A percentile compares a stretch with the other conserved stretches of the same genome.
phyloP scores from a whole-genome alignment of 2,113 vertebrate species.

The Eulacestoma nigropectus region DNA sequence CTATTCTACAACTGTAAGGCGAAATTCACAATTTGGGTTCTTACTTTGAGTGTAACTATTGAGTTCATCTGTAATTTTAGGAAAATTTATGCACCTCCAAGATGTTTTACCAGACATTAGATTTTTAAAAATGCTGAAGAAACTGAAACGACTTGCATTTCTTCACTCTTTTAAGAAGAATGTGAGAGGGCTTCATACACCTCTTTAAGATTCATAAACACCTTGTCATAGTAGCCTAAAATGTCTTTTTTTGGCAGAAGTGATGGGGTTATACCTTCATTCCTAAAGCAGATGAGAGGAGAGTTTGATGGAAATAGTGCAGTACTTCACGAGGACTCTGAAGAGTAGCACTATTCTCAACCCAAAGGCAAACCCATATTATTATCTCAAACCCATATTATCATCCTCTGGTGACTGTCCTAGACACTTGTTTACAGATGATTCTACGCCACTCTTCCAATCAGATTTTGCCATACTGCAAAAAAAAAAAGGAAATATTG shows the following conservation, averaged over 20 bases:
- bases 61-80: neutral
- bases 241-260: neutral
- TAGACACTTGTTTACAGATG: neutral
- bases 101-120: neutral
- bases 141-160: neutral
- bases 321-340: neutral
- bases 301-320: neutral
- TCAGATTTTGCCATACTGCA: neutral
- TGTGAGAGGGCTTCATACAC: fast-evolving
- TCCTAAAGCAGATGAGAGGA: neutral
- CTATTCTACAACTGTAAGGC: neutral
- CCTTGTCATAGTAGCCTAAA: neutral
- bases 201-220: neutral
- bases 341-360: neutral
- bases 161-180: neutral
- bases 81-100: neutral
- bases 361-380: neutral
- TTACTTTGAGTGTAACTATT: neutral
- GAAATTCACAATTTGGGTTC: neutral
- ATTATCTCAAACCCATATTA: neutral
- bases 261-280: neutral
- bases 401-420: neutral
- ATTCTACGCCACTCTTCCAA: neutral
- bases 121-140: neutral
- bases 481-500: neutral